Evolutionary conservation across 1,140 invertebrate species (phyloP).

Genomic region (Rhizoglyphus robini): DNA sequence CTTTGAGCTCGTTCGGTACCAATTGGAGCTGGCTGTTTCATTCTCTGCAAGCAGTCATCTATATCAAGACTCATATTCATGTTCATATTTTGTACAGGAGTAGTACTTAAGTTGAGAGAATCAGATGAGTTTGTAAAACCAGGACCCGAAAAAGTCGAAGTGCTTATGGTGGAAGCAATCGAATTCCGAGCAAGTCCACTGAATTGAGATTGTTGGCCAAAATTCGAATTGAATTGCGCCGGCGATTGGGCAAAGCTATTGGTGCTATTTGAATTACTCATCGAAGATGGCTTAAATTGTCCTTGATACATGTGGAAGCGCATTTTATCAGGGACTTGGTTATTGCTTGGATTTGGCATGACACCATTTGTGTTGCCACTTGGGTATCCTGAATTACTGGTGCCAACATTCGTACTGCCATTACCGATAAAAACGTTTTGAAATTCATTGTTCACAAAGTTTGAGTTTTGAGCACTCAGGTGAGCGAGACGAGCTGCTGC

Average conservation of each 20-base stretch:
- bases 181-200: not conserved
- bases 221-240: not conserved
- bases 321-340: not conserved
- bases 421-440: not conserved
- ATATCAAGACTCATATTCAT: not conserved
- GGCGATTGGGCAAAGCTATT: not conserved
- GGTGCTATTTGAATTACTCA: not conserved
- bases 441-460: not conserved
- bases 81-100: not conserved
- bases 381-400: not conserved
- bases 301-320: not conserved
- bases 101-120: not conserved
- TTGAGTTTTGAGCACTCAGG: not conserved
- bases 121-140: not conserved
- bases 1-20: conserved; percentile 30
- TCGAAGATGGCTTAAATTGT: no score
- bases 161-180: not conserved
- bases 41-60: conserved; percentile 23
- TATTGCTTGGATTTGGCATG: not conserved
- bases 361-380: not conserved
- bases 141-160: not conserved
- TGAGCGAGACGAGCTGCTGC: conserved; percentile 9
- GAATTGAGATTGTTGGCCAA: not conserved
- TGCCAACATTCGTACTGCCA: not conserved
- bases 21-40: conserved; percentile 29